Evolutionary conservation across 2,888 invertebrate genomes (phyloP), one percentile per base, ranked within the genome.

Genomic region (Melitaea athalia): DNA sequence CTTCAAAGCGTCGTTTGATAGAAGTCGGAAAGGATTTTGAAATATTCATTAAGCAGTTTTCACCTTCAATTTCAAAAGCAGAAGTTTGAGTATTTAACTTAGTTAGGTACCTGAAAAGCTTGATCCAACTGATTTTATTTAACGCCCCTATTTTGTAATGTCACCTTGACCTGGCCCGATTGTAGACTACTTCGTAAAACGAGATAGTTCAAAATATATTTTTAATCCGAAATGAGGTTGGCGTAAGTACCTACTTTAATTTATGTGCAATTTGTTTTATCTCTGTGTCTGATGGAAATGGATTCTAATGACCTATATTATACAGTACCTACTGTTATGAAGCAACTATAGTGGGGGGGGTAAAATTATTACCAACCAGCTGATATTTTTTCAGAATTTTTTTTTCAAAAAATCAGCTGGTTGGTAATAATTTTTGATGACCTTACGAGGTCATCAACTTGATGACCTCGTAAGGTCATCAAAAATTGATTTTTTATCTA

Each of bases 71-170:
- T 57, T 38, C 15, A 57, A 57, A 53, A 10, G 38, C 42, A 57
- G 33, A 38, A 15, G 42, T 57, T 38, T 1, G 15, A 57, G 15
- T 42, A 52, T 52, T 24, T 8, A 52, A n/a, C 17, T 24, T 15
- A 24, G 57, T 14, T 57, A n/a, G n/a, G n/a, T n/a, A 42, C 57
- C 57, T 57, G 57, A 57, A 57, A 33, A 57, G 57, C 57, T 42
- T 31, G 33, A 33, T 33, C 33, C 31, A 15, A 57, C 57, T 42
- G 57, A 57, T 55, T 38, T 38, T 38, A 38, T 17, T 31, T 38
- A 55, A n/a, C 31, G 53, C 55, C 24, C 52, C 17, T 11, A 5
- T 52, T 52, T 24, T 55, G 12, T 33, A 55, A 55, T 55, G 55
- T 55, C n/a, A 55, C 55, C 55, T 55, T 55, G 55, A 38, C 55